These are phyloP conservation scores for Trichonephila clavipes DNA, from an alignment of 1,140 invertebrate genomes.

Conservation along the genomic window DNA sequence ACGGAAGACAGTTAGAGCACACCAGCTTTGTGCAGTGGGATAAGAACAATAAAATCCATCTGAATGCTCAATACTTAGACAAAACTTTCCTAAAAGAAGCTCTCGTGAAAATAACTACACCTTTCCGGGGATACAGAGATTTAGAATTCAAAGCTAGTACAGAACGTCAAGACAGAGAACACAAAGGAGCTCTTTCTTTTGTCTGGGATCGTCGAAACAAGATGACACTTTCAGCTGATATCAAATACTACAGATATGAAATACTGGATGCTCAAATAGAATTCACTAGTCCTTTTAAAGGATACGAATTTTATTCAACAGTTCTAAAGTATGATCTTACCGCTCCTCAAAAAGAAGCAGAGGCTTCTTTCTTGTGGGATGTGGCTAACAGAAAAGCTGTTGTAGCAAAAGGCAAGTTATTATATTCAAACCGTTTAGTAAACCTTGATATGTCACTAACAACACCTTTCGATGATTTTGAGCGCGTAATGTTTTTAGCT, in stretches of 20 bases:
- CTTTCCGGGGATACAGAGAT: conserved; percentile 43
- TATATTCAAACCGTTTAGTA: not conserved
- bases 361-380: conserved; percentile 56
- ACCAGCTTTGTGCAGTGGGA: conserved; percentile 52
- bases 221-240: conserved; percentile 32
- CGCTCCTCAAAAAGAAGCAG: conserved; percentile 12
- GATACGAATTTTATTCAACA: conserved; percentile 59
- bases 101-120: conserved; percentile 43
- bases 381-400: conserved; percentile 49
- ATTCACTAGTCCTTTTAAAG: conserved; percentile 49
- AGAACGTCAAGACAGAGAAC: conserved; percentile 36
- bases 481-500: not conserved
- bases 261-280: conserved; percentile 23
- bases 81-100: conserved; percentile 54
- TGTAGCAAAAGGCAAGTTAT: conserved; percentile 46
- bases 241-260: conserved; percentile 41
- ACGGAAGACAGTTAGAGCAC: conserved; percentile 48
- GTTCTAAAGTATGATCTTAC: conserved; percentile 60
- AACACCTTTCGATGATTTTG: conserved; percentile 51
- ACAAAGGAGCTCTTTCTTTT: conserved; percentile 38
- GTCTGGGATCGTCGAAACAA: conserved; percentile 58
- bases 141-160: conserved; percentile 37
- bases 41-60: conserved; percentile 56
- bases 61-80: conserved; percentile 36
- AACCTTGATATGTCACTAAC: not conserved